Evolutionary conservation across 2,113 vertebrate species (phyloP), one percentile per base, ranked within the genome.

Genomic region (Anser brachyrhynchus): DNA sequence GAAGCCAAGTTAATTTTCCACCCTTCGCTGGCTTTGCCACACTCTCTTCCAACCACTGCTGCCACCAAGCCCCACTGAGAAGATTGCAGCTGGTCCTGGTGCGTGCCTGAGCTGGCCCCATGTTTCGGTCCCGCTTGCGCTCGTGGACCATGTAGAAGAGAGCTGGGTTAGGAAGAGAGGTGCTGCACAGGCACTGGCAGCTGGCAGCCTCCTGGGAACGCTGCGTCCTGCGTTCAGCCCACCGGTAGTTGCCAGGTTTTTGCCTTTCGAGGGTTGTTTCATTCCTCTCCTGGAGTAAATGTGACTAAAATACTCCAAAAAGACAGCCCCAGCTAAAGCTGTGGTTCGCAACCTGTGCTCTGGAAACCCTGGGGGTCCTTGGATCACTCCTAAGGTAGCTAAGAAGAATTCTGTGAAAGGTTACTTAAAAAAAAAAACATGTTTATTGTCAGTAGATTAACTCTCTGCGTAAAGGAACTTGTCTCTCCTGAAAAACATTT

Each of bases 371-470:
- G 87, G 87, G 77, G 33, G 20, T 87, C 84, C 1, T 2, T 79
- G 86, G 43, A 90, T 93, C 79, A 16, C 46, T 93, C 52, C 41
- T 88, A 66, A 91, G 87, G 74, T 91, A 89, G 73, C 87, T 31
- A 29, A 73, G 94, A 94, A 94, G 90, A 90, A 93, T 93, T 93
- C 77, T 89, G 21, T 70, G 66, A 89, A 92, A 96, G 58, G 89
- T 95, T 92, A 95, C 91, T 91, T 80, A n/a, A 76, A 94, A 87
- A 59, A 4, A 76, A 94, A 87, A 67, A 4, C 3, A 0, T 89
- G 44, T 85, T 95, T 95, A 79, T 87, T 93, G 81, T 79, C 77
- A 87, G n/a, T 95, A 83, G 62, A 82, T 91, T 84, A 95, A 61
- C 77, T 87, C 85, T 85, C 39, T 58, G 65, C 1, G 4, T 79